Evolutionary conservation across 2,113 vertebrate genomes (phyloP).

Genomic region (Muntiacus reevesi): DNA sequence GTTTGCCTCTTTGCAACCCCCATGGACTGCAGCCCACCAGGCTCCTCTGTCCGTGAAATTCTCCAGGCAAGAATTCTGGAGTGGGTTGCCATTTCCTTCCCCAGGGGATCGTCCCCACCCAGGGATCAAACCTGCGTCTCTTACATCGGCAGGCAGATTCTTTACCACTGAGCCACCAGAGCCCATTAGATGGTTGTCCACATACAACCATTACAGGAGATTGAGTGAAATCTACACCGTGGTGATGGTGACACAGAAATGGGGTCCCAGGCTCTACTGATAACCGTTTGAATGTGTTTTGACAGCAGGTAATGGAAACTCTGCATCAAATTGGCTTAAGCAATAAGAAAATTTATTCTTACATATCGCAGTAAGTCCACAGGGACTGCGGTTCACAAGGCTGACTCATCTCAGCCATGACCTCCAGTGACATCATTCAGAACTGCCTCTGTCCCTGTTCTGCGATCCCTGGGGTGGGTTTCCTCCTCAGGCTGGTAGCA

Average conservation of each 20-base stretch:
- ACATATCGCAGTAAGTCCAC: not conserved
- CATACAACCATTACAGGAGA: not conserved
- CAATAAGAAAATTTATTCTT: not conserved
- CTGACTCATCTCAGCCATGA: not conserved
- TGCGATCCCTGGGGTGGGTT: not conserved
- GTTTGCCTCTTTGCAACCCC: not conserved
- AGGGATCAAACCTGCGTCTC: not conserved
- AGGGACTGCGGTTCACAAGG: not conserved
- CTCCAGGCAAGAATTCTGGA: not conserved
- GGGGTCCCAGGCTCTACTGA: not conserved
- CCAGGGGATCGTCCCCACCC: not conserved
- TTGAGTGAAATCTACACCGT: fast-evolving
- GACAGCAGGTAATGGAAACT: not conserved
- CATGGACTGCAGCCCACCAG: not conserved
- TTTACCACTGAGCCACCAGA: not conserved
- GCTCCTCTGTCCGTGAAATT: not conserved
- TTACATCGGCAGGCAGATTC: not conserved
- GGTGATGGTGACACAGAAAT: no score
- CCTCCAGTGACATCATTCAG: not conserved
- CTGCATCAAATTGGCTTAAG: not conserved
- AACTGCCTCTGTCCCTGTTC: not conserved
- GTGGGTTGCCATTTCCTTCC: not conserved
- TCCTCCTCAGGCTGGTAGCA: not conserved
- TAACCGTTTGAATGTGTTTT: not conserved
- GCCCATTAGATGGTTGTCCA: not conserved